Conservation (phyloP, 1,140 invertebrate species). For the Drosophila santomea region DNA sequence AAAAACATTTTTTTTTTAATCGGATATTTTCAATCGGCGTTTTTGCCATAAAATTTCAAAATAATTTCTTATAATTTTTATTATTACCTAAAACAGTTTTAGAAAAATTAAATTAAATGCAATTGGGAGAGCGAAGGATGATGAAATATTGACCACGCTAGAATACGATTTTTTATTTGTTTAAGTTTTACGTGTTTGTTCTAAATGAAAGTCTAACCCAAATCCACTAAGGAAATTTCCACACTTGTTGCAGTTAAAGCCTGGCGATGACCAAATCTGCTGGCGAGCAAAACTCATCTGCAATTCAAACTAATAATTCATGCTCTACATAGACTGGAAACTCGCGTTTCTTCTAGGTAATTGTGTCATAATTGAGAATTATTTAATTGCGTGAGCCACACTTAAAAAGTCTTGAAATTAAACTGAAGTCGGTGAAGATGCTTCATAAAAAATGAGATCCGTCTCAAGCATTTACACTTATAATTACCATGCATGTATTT, state of each 20-base stretch:
- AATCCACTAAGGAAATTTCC: background rate
- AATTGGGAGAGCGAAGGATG: no score
- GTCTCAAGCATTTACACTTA: no score
- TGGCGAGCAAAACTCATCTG: conserved; percentile 13
- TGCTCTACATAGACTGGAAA: conserved; percentile 33
- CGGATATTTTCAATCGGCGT: no score
- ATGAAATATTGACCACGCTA: background rate
- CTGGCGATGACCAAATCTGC: conserved; percentile 19
- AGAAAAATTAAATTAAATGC: no score
- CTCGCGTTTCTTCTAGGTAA: conserved; percentile 1
- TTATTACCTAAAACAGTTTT: no score
- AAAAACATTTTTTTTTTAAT: no score
- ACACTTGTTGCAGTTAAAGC: background rate
- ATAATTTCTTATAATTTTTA: no score
- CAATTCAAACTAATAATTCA: conserved; percentile 29
- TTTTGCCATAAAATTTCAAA: no score
- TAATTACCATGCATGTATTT: no score
- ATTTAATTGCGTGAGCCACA: background rate
- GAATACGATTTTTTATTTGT: background rate
- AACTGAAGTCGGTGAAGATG: no score
- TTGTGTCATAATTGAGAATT: conserved; percentile 21
- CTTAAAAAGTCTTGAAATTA: background rate
- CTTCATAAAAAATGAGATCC: no score
- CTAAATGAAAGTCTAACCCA: conserved; percentile 17
- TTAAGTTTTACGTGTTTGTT: conserved; percentile 17